phyloP scores from a whole-genome alignment of 2,797 vertebrate species.

The Falco cherrug region DNA sequence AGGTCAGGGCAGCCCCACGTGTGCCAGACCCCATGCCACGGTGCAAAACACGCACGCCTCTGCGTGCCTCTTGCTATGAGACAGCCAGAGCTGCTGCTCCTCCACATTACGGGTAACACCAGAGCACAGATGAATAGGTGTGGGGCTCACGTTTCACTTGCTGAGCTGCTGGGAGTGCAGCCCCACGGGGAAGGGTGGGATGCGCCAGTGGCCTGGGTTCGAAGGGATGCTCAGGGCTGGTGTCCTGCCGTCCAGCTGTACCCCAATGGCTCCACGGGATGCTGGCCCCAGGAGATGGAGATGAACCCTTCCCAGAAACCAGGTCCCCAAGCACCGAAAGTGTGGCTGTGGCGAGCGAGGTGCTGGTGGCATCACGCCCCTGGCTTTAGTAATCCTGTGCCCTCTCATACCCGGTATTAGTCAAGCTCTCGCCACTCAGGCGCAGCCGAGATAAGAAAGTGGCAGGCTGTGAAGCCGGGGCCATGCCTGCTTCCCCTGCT shows the following conservation, averaged over 20 bases:
- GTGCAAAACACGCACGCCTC: accelerated
- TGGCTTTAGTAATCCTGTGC: background rate
- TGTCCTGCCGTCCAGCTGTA: background rate
- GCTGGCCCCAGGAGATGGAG: background rate
- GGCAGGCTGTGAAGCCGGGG: background rate
- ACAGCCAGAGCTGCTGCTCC: background rate
- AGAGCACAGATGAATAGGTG: background rate
- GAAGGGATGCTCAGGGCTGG: background rate
- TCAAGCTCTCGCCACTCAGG: background rate
- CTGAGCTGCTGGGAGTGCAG: background rate
- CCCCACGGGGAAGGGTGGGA: background rate
- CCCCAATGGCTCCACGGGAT: accelerated
- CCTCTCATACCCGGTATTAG: background rate
- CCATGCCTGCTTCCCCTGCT: accelerated
- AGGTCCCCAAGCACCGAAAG: accelerated
- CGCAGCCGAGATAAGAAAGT: background rate
- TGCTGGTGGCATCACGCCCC: accelerated
- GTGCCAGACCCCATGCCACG: accelerated
- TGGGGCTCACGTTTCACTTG: background rate
- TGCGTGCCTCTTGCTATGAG: background rate
- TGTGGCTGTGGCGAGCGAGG: accelerated
- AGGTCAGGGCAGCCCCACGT: background rate
- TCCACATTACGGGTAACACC: background rate
- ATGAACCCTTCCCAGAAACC: background rate
- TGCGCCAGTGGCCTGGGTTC: accelerated